phyloP scores from a whole-genome alignment of 2,888 invertebrate species.

The Galerucella calmariensis region DNA sequence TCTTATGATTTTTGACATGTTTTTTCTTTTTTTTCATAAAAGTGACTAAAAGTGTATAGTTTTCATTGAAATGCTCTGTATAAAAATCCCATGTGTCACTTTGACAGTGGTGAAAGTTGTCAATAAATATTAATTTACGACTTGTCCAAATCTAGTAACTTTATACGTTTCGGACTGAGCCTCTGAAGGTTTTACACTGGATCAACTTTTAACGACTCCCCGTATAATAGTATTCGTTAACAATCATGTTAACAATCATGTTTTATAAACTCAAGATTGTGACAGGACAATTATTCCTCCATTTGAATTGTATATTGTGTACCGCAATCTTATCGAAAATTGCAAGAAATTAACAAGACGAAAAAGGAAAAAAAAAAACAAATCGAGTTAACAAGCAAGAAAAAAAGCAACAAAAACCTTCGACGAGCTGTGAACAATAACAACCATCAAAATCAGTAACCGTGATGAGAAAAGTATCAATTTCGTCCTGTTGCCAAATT shows the following conservation, averaged over 20 bases:
- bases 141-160: too few relatives aligned
- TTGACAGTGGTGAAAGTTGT: too few relatives aligned
- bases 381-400: conserved; percentile 7
- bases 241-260: not conserved
- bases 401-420: conserved; percentile 1
- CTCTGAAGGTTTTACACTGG: not conserved
- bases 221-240: not conserved
- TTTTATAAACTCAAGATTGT: not conserved
- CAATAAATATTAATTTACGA: too few relatives aligned
- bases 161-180: too few relatives aligned
- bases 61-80: not conserved
- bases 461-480: conserved; percentile 20
- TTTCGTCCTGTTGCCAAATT: conserved; percentile 22
- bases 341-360: conserved; percentile 1
- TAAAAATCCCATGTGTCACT: not conserved
- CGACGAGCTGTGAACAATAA: conserved; percentile 19
- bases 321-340: conserved; percentile 2
- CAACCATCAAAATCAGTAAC: conserved; percentile 17
- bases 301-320: not conserved
- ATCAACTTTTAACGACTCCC: not conserved
- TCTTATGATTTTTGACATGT: too few relatives aligned
- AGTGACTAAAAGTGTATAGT: too few relatives aligned
- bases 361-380: not conserved
- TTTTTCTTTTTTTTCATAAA: too few relatives aligned
- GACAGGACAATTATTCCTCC: not conserved